Percentiles rank a stretch among this genome's conserved stretches.
phyloP scores from a whole-genome alignment of 2,113 vertebrate species.

The Galemys pyrenaicus region DNA sequence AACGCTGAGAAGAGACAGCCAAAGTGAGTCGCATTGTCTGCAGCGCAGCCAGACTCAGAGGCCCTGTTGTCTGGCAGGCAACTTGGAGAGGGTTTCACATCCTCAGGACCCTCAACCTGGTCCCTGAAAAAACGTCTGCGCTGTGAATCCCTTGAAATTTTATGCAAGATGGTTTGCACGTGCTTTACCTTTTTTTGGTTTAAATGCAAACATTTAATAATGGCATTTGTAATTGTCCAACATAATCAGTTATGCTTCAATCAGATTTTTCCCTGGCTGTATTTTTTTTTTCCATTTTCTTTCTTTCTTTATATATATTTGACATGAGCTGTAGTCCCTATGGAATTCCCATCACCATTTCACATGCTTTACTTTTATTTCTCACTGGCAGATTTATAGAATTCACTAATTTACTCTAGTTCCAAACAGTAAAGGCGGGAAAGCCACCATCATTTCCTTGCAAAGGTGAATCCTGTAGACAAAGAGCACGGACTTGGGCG shows the following conservation, averaged over 20 bases:
- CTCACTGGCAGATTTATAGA: neutral
- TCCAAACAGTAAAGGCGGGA: neutral
- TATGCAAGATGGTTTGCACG: neutral
- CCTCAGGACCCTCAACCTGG: neutral
- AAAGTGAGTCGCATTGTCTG: constrained; percentile 49
- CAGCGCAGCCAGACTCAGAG: fast-evolving
- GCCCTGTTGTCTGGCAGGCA: neutral
- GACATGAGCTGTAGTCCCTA: too few species aligned
- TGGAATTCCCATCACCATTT: too few species aligned
- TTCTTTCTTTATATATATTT: too few species aligned
- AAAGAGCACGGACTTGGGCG: neutral
- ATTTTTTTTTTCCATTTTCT: too few species aligned
- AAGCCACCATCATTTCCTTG: neutral
- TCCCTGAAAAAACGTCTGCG: neutral
- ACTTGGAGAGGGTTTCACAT: neutral
- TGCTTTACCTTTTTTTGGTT: too few species aligned
- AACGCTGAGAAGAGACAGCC: constrained; percentile 26
- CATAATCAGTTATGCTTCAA: constrained; percentile 78
- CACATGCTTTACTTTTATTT: neutral
- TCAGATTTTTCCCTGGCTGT: constrained; percentile 75
- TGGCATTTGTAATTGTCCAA: constrained; percentile 81
- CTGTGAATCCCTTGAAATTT: neutral
- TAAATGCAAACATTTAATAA: constrained; percentile 82
- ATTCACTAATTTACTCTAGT: neutral
- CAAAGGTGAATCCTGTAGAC: neutral